Conservation (phyloP, 2,797 vertebrate species). For the Fistularia tabacaria region DNA sequence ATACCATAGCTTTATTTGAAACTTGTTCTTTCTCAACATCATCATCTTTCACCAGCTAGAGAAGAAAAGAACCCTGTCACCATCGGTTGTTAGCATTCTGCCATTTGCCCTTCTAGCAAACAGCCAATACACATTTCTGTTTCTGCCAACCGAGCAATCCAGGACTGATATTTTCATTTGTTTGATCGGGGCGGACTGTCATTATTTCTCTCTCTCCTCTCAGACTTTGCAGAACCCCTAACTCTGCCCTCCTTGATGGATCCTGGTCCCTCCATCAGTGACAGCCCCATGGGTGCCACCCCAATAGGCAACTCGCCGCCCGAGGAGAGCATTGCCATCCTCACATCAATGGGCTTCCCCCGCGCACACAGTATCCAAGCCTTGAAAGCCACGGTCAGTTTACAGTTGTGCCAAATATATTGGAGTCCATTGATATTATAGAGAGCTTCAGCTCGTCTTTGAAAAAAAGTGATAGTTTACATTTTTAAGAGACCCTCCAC, state of each 20-base stretch:
- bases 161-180: neutral
- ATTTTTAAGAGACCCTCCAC: too few species aligned
- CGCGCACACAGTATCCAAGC: slow-evolving; percentile 85
- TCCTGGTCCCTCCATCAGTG: slow-evolving; percentile 62
- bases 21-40: too few species aligned
- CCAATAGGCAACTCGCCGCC: slow-evolving; percentile 86
- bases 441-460: too few species aligned
- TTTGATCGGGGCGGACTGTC: neutral
- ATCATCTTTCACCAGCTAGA: too few species aligned
- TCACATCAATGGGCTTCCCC: slow-evolving; percentile 97
- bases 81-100: too few species aligned
- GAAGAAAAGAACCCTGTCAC: too few species aligned
- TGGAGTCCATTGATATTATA: too few species aligned
- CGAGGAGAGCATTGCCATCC: slow-evolving; percentile 92
- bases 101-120: neutral
- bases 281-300: slow-evolving; percentile 61
- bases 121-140: neutral
- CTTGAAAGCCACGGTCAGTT: slow-evolving; percentile 86
- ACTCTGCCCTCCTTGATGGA: slow-evolving; percentile 79
- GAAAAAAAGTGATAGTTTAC: too few species aligned
- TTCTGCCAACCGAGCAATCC: neutral
- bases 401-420: too few species aligned
- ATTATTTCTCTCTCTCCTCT: neutral
- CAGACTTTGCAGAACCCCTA: slow-evolving; percentile 97
- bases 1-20: too few species aligned